Evolutionary conservation across 2,797 vertebrate species (phyloP).

Genomic region (Catostomus latipinnis): DNA sequence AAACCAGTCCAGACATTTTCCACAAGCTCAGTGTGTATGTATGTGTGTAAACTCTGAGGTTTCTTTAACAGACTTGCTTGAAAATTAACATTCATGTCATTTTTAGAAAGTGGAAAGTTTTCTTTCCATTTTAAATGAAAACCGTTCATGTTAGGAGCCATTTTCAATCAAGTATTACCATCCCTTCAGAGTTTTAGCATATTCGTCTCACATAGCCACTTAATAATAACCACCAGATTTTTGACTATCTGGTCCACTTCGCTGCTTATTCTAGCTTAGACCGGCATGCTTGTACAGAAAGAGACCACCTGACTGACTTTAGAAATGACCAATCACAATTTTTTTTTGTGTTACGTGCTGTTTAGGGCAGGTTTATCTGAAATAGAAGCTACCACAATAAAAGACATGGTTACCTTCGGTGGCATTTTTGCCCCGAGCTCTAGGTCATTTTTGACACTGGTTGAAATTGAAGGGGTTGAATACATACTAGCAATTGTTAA

Average conservation of each 20-base stretch:
- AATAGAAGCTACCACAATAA: constrained; percentile 67
- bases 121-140: constrained; percentile 32
- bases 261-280: too few species aligned
- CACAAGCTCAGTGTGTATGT: constrained; percentile 58
- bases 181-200: neutral
- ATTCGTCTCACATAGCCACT: neutral
- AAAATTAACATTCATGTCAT: constrained; percentile 25
- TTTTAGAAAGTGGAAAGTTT: neutral
- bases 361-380: constrained; percentile 71
- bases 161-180: too few species aligned
- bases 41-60: constrained; percentile 59
- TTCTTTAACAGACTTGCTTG: constrained; percentile 11
- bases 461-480: too few species aligned
- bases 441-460: too few species aligned
- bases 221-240: neutral
- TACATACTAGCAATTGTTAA: too few species aligned
- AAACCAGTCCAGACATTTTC: constrained; percentile 77
- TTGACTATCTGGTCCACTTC: neutral
- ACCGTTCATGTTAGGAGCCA: neutral
- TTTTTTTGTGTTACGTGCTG: constrained; percentile 45
- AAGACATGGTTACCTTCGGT: too few species aligned
- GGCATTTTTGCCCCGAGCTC: too few species aligned
- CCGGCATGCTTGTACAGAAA: neutral
- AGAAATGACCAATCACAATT: constrained; percentile 62
- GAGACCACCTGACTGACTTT: neutral